Percentiles rank a stretch among this genome's conserved stretches.
Evolutionary conservation across 2,113 vertebrate species (phyloP).

Genomic region (Gnathonemus echidnorhynchus): DNA sequence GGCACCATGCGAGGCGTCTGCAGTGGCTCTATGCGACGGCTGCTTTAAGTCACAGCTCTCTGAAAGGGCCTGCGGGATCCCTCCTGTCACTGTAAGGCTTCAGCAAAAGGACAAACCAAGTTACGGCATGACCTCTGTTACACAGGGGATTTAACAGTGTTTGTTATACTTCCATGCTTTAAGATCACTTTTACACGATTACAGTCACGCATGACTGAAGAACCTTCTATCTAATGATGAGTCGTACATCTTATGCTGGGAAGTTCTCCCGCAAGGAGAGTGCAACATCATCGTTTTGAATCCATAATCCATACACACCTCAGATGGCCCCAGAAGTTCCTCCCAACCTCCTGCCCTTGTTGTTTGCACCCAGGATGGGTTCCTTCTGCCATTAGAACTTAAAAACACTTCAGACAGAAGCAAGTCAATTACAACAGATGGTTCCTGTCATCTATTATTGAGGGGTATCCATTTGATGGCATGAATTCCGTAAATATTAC

Average conservation of each 20-base stretch:
- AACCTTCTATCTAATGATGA: neutral
- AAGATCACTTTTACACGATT: neutral
- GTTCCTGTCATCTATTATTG: conserved; percentile 46
- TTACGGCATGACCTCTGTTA: neutral
- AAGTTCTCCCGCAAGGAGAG: neutral
- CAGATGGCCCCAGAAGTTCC: neutral
- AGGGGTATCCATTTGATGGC: conserved; percentile 41
- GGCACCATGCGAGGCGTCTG: neutral
- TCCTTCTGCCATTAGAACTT: conserved; percentile 41
- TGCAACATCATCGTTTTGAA: neutral
- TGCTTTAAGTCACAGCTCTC: neutral
- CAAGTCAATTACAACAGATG: conserved; percentile 52
- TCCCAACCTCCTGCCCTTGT: neutral
- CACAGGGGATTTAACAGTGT: neutral
- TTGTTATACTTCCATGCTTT: neutral
- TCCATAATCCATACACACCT: neutral
- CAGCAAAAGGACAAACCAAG: neutral
- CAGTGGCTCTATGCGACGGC: neutral
- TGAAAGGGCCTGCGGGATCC: neutral
- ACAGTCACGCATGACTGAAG: neutral
- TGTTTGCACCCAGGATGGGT: conserved; percentile 5
- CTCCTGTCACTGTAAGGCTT: neutral
- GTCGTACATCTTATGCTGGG: neutral
- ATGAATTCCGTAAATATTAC: conserved; percentile 52
- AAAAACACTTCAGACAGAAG: conserved; percentile 37